Evolutionary conservation across 53 echinoderm and acorn worm species (phyloP).

Genomic region (Zoroaster sp.): DNA sequence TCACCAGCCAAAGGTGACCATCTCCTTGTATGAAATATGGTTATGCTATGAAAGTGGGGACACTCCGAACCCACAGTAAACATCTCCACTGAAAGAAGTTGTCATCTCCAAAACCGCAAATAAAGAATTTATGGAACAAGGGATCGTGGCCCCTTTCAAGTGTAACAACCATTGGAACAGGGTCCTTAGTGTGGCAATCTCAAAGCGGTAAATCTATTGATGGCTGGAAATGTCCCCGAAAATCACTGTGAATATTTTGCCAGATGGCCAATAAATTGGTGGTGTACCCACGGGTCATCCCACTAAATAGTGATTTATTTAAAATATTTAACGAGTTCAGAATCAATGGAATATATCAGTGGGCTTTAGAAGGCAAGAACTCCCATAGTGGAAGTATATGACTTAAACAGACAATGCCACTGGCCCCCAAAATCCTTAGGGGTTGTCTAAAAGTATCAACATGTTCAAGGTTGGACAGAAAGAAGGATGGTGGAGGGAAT

Average conservation of each 20-base stretch:
- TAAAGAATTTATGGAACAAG: conserved; percentile 30
- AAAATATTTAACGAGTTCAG: conserved; percentile 19
- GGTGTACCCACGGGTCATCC: conserved; percentile 8
- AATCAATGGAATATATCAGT: background rate
- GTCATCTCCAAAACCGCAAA: background rate
- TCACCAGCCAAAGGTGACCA: background rate
- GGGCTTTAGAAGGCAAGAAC: background rate
- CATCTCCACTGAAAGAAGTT: background rate
- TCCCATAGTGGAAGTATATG: background rate
- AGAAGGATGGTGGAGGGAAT: no score
- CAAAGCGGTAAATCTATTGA: background rate
- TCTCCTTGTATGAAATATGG: background rate
- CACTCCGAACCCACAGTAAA: background rate
- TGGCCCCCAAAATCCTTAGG: background rate
- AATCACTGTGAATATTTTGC: background rate
- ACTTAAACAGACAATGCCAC: conserved; percentile 4
- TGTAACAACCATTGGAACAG: background rate
- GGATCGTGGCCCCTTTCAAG: conserved; percentile 45
- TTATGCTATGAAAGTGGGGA: background rate
- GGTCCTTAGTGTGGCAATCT: background rate
- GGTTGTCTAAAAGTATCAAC: no score
- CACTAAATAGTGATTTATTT: background rate
- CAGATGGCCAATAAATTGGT: conserved; percentile 37
- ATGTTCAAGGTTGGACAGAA: no score
- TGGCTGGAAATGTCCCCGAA: background rate